These are phyloP conservation scores for Rhabditoides inermis DNA, from an alignment of 2,888 invertebrate species.

Conservation along the genomic window DNA sequence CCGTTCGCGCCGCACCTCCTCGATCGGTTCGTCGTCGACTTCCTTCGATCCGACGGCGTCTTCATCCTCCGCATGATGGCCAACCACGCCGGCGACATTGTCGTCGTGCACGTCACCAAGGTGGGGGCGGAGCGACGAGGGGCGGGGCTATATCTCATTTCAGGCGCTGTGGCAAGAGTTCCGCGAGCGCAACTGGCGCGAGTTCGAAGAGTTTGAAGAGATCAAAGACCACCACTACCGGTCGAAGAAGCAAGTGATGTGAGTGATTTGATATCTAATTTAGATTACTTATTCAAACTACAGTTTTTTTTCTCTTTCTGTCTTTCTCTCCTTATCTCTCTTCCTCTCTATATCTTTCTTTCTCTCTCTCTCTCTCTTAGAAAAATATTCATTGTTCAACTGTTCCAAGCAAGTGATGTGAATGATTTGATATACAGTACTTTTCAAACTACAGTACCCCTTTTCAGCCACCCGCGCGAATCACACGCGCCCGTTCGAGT, in stretches of 20 bases:
- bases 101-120: slow-evolving; percentile 29
- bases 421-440: no score
- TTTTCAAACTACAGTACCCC: no score
- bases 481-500: no score
- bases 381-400: neutral
- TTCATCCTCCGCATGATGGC: slow-evolving; percentile 49
- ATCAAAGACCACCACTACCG: slow-evolving; percentile 19
- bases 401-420: no score
- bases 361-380: neutral
- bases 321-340: neutral
- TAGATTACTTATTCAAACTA: no score
- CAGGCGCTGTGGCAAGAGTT: slow-evolving; percentile 54
- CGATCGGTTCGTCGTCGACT: slow-evolving; percentile 39
- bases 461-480: no score
- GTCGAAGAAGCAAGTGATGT: neutral
- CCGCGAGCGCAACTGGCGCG: slow-evolving; percentile 40
- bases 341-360: neutral
- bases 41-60: slow-evolving; percentile 48
- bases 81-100: slow-evolving; percentile 48
- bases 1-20: slow-evolving; percentile 42
- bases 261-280: no score
- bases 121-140: neutral
- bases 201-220: slow-evolving; percentile 42
- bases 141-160: slow-evolving; percentile 9
- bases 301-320: neutral